Evolutionary conservation across 2,888 invertebrate species (phyloP), one percentile per base, ranked within the genome.

Genomic region (Drosophila histrio): DNA sequence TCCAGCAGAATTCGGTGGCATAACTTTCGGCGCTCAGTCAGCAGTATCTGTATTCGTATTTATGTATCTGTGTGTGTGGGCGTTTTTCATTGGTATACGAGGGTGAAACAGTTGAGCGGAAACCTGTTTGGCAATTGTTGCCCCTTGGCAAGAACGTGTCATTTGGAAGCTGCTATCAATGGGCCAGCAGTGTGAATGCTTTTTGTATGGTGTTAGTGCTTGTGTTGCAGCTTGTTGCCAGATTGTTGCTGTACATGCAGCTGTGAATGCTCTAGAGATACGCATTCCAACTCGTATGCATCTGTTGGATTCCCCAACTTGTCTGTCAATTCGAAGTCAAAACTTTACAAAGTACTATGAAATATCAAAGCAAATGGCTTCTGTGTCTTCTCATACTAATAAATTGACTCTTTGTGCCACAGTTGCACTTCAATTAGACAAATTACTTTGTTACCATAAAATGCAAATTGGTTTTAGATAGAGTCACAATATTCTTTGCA

Each of bases 171-270:
- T 52, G 53, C 57, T 64, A 69, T 83, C 83, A 72, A 70, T 86
- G 59, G 56, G 58, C 49, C 43, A 61, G 61, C 82, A 76, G 79
- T 82, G 70, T 59, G 82, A 73, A 82, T 82, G 79, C 82, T 60
- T 64, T 81, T 84, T 81, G 80, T 49, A 9, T 21, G 2, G 6
- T 22, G 11, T 47, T 6, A 11, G 34, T 36, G 36, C 13, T 15
- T 1, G 17, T 32, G 11, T 36, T 58, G 46, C 46, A 46, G 39
- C 36, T 38, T 41, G 70, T 7, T 47, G 19, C 19, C 36, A 38
- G 28, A 21, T 28, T 39, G 19, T 32, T 53, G 4, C n/a, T 46
- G 15, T 36, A n/a, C 15, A 13, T 6, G 13, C 7, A 34, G 17
- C 11, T 26, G 6, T 24, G 15, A 22, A 34, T 52, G 52, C 56